Evolutionary conservation across 1,140 invertebrate genomes (phyloP), one percentile per base, ranked within the genome.

Genomic region (Eciton burchellii): DNA sequence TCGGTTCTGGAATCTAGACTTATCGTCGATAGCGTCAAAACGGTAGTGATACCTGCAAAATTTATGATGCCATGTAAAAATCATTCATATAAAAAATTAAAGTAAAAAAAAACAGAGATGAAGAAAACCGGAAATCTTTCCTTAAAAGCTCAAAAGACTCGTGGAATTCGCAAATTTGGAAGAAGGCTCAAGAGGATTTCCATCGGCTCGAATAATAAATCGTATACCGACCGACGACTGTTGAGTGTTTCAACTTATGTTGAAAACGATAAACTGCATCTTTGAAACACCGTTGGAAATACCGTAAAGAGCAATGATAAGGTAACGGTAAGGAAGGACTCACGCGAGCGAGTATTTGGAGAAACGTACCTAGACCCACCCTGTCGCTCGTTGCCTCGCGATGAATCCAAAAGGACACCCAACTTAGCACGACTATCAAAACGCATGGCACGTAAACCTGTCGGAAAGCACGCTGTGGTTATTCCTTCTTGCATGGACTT

Each of bases 331-430:
- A n/a, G n/a, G 14, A n/a, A 54, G 6, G 19, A 21, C 12, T 49
- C 19, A 52, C 21, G 19, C 9, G 19, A 65, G 56, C 56, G 43
- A 9, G 29, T 77, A 49, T 29, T 54, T 14, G 3, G 19, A n/a
- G 14, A 24, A 21, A 62, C 8, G 90, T 94, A 96, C 96, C 96
- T 77, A 97, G 91, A 24, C 95, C 95, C 12, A 97, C 95, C 73
- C 97, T 93, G 92, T 97, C 96, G 24, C 96, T 96, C 0, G 98
- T 99, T 0, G 98, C 98, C 94, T 99, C 98, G 29, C 98, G 95
- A 94, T 99, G 98, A 87, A 99, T 98, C 98, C 98, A 99, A 92
- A 99, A 99, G 0, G 98, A 98, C 0, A 99, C 98, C 98, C 98
- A 99, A 0, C 98, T 99, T 0, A 99, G 94, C 0, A 99, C 97